phyloP scores from a whole-genome alignment of 2,797 vertebrate genomes.

The Paramormyrops hopkinsi region DNA sequence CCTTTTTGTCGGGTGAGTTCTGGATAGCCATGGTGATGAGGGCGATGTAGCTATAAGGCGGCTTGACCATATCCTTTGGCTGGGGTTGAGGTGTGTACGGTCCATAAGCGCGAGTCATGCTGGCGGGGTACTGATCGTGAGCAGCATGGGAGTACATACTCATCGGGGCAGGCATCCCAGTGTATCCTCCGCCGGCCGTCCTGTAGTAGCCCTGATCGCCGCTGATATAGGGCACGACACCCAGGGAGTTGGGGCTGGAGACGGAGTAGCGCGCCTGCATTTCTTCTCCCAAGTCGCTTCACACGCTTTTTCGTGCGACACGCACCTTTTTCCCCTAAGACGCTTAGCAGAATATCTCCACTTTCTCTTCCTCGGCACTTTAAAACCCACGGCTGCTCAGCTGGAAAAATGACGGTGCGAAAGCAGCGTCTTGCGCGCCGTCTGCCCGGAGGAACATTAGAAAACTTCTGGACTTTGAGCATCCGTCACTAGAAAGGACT shows the following conservation, averaged over 20 bases:
- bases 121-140: constrained; percentile 75
- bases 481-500: constrained; percentile 86
- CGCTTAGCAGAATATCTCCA: constrained; percentile 45
- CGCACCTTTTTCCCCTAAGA: constrained; percentile 38
- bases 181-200: constrained; percentile 82
- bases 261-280: constrained; percentile 98
- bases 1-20: constrained; percentile 89
- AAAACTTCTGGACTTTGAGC: constrained; percentile 87
- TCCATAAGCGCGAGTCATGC: constrained; percentile 82
- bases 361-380: constrained; percentile 37
- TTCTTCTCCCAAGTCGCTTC: constrained; percentile 36
- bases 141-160: constrained; percentile 90
- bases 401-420: constrained; percentile 21
- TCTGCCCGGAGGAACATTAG: constrained; percentile 62
- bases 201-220: constrained; percentile 92
- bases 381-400: constrained; percentile 39
- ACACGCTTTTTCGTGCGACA: constrained; percentile 34
- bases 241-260: constrained; percentile 93
- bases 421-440: constrained; percentile 51
- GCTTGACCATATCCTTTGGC: constrained; percentile 96
- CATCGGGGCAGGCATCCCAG: constrained; percentile 92
- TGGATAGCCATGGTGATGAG: constrained; percentile 95
- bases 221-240: constrained; percentile 93
- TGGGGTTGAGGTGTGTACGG: constrained; percentile 81
- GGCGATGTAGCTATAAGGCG: constrained; percentile 86